Conservation (phyloP, 2,888 invertebrate genomes). For the Drosophila vallismaia region DNA sequence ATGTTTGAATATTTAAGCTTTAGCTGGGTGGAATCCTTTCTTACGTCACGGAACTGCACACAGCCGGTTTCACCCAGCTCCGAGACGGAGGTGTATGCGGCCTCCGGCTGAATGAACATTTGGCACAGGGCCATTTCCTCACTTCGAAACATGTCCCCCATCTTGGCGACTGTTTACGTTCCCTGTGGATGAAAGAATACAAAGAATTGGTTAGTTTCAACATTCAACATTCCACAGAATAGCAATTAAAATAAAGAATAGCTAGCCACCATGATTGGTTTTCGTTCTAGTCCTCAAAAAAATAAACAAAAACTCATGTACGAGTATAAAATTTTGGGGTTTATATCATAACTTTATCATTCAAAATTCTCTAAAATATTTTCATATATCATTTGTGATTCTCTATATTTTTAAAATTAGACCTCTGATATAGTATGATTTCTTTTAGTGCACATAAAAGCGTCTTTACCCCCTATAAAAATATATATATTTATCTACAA, state of each 20-base stretch:
- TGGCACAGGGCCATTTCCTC: conserved; percentile 97
- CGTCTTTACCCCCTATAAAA: conserved; percentile 27
- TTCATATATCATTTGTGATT: not conserved
- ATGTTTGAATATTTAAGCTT: not conserved
- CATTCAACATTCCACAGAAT: conserved; percentile 58
- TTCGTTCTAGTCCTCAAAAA: conserved; percentile 8
- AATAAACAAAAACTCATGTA: not conserved
- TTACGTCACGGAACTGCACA: conserved; percentile 98
- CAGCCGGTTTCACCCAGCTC: conserved; percentile 97
- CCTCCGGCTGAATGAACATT: conserved; percentile 98
- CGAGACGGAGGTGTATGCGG: conserved; percentile 96
- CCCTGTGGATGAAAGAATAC: conserved; percentile 50
- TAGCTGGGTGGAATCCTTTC: conserved; percentile 80
- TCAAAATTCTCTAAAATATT: not conserved
- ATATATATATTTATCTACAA: conserved; percentile 29
- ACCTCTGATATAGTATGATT: not conserved
- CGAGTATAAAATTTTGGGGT: not conserved
- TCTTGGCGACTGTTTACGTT: conserved; percentile 82
- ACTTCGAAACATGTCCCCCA: conserved; percentile 94
- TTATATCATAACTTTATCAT: not conserved
- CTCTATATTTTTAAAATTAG: not conserved
- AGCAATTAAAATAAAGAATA: conserved; percentile 70
- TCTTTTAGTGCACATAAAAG: conserved; percentile 20
- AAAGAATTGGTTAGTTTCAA: conserved; percentile 29
- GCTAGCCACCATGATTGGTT: conserved; percentile 36